Percentiles rank a stretch among this genome's conserved stretches.
Evolutionary conservation across 2,113 vertebrate genomes (phyloP).

Genomic region (Archilochus colubris): DNA sequence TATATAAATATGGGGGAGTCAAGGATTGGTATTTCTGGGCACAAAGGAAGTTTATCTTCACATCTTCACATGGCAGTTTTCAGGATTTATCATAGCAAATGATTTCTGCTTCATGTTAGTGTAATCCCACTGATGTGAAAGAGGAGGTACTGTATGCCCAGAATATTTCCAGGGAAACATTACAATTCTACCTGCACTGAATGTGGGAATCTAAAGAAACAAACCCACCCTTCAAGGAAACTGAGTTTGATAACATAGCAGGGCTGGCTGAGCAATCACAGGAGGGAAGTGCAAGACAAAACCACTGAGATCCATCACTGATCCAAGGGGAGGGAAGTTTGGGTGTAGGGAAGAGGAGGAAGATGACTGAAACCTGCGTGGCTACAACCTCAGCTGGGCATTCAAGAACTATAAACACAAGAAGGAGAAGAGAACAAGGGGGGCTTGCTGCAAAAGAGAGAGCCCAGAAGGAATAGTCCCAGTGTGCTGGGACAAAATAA

Average conservation of each 20-base stretch:
- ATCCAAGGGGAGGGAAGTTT: background rate
- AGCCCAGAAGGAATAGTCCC: background rate
- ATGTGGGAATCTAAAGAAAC: background rate
- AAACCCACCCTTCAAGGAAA: background rate
- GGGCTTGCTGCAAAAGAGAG: background rate
- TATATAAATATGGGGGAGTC: background rate
- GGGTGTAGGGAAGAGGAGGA: background rate
- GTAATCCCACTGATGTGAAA: background rate
- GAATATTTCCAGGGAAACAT: background rate
- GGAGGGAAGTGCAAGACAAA: background rate
- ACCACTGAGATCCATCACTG: background rate
- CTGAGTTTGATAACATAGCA: background rate
- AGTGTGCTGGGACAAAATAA: background rate
- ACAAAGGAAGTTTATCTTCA: background rate
- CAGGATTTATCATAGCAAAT: background rate
- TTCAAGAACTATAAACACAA: background rate
- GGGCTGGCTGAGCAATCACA: background rate
- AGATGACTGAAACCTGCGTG: rapidly evolving
- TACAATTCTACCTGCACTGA: background rate
- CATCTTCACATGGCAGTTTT: background rate
- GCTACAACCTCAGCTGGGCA: rapidly evolving
- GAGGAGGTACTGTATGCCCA: background rate
- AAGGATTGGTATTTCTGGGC: background rate
- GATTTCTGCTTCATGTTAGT: background rate
- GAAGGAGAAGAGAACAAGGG: background rate